Conservation (phyloP, 2,797 vertebrate species). For the Oreortyx pictus region DNA sequence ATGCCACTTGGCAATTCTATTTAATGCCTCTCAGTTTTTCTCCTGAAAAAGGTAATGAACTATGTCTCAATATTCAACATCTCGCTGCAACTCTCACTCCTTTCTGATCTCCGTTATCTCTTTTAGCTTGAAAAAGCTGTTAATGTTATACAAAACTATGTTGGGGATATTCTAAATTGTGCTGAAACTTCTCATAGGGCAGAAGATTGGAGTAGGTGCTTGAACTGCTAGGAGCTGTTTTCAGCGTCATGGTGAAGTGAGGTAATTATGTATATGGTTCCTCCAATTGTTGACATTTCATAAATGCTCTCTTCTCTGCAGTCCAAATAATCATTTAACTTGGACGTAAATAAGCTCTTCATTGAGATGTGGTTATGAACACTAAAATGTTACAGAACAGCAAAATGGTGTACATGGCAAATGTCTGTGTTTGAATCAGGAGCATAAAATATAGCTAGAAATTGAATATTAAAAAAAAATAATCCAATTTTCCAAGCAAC, state of each 20-base stretch:
- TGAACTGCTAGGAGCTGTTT: not conserved
- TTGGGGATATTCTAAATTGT: not conserved
- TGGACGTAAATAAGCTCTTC: not conserved
- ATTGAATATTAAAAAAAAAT: not conserved
- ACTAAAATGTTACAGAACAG: not conserved
- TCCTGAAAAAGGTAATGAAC: not conserved
- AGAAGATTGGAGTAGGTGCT: not conserved
- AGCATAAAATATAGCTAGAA: not conserved
- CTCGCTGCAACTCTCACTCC: not conserved
- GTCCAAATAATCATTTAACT: not conserved
- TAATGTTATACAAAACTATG: not conserved
- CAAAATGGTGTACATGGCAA: not conserved
- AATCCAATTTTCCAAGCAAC: not conserved
- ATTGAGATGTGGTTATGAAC: not conserved
- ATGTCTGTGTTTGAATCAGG: not conserved
- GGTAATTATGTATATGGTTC: not conserved
- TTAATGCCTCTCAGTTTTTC: not conserved
- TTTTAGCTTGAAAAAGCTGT: not conserved
- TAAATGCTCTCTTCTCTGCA: not conserved
- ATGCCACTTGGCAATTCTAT: not conserved
- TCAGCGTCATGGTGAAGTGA: not conserved
- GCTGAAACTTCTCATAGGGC: not conserved
- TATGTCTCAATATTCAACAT: not conserved
- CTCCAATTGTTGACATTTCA: not conserved
- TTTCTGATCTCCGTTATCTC: not conserved